Base-by-base conservation (phyloP, 2,113 vertebrate genomes). In the Trichomycterus rosablanca region DNA sequence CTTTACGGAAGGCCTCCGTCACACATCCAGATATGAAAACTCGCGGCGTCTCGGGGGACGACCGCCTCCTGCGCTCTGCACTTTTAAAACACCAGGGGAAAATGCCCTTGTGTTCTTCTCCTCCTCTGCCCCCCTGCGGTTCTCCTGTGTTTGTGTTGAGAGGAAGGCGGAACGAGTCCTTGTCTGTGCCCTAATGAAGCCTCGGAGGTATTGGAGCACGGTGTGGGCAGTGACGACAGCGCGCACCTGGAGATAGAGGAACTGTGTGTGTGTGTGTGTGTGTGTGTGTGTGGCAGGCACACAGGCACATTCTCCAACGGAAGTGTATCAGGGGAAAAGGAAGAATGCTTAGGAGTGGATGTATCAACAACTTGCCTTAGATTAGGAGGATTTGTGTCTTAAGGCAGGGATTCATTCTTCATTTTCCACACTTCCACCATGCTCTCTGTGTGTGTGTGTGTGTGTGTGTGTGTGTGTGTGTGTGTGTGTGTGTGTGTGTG, bases 111-210 rank as follows among this genome's bases (percentile, higher is more conserved):
- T 61, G 65, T 71, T 43, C 46, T 24, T 63, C 28, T 20, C 44
- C 14, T 44, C 66, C 22, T 32, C 30, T 40, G 40, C 20, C 19
- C 30, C 32, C 37, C 32, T n/a, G n/a, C 30, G 12, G 49, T 48
- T 51, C 37, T 19, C 20, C 12, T 42, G 15, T 48, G 15, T 76
- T 71, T 74, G 35, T 70, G 50, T 42, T 15, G 28, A 14, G 56
- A 6, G 58, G 15, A 30, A 19, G 43, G 9, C 26, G 26, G 26
- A 30, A 30, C 26, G 26, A 48, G 68, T 70, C 73, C 67, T 72
- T 80, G 76, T 67, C 76, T 69, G 72, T 73, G 68, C 77, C 63
- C 74, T 80, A 78, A 80, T 78, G 75, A 84, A 78, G 71, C 80
- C 78, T 80, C 71, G 52, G 69, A 79, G 79, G 78, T 78, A 77